These are phyloP conservation scores for Hyposoter didymator DNA, from an alignment of 2,888 invertebrate genomes.

Conservation along the genomic window DNA sequence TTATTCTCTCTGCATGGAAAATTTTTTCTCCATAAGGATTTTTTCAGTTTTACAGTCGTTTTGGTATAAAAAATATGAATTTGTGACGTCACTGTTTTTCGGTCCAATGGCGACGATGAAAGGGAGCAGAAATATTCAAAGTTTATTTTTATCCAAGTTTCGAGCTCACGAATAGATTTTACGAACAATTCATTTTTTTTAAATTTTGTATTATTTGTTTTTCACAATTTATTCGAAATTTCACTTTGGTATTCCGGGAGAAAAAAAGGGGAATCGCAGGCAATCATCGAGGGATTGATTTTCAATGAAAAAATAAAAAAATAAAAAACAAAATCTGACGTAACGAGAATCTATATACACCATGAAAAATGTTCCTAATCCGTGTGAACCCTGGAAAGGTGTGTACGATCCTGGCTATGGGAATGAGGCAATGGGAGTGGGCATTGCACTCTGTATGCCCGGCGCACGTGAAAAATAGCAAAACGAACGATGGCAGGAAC, in stretches of 20 bases:
- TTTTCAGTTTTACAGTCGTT: neutral
- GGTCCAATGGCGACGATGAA: neutral
- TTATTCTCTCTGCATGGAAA: neutral
- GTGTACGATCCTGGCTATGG: conserved; percentile 47
- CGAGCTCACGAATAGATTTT: no score
- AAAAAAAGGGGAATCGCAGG: neutral
- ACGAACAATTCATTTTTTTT: no score
- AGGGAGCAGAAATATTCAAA: no score
- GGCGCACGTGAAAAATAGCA: conserved; percentile 44
- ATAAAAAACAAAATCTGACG: conserved; percentile 43
- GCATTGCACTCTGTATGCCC: conserved; percentile 42
- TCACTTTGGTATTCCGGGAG: neutral
- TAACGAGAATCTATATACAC: conserved; percentile 31
- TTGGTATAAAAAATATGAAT: neutral
- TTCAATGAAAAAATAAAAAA: neutral
- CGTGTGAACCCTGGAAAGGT: conserved; percentile 50
- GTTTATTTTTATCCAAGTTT: no score
- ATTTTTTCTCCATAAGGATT: neutral
- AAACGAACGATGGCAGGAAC: conserved; percentile 28
- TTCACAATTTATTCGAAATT: no score
- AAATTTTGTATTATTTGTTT: no score
- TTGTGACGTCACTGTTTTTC: neutral
- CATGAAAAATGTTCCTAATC: conserved; percentile 2
- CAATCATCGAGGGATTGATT: conserved; percentile 1
- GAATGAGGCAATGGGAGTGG: conserved; percentile 60